These are phyloP conservation scores for Calliopsis andreniformis DNA, from an alignment of 1,140 invertebrate genomes.

Conservation along the genomic window DNA sequence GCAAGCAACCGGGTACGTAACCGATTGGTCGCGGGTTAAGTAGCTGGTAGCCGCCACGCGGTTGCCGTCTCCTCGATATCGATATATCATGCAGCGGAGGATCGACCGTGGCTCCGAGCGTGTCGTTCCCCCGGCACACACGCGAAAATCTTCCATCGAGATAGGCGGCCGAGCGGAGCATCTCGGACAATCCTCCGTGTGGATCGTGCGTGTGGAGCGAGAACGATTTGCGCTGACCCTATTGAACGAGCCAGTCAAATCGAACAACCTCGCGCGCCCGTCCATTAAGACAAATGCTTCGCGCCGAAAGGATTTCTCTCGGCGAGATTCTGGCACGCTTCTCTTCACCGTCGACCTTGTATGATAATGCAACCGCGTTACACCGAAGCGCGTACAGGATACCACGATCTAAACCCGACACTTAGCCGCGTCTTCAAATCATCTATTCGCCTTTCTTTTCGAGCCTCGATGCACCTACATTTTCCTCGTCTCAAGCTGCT, in stretches of 20 bases:
- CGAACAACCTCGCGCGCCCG: not conserved
- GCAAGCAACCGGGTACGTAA: conserved; percentile 39
- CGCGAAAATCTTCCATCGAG: not conserved
- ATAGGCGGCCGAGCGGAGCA: not conserved
- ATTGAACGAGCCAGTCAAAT: not conserved
- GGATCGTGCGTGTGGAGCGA: not conserved
- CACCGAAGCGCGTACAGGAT: not conserved
- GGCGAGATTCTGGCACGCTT: not conserved
- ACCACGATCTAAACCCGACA: too few species aligned
- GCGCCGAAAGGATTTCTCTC: conserved; percentile 7
- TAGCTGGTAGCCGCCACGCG: conserved; percentile 31
- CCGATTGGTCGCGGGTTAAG: conserved; percentile 50
- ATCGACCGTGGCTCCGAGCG: not conserved
- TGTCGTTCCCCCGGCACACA: not conserved
- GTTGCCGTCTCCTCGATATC: conserved; percentile 60
- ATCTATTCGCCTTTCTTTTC: too few species aligned
- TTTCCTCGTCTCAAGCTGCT: too few species aligned
- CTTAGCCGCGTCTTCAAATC: too few species aligned
- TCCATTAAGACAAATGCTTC: not conserved
- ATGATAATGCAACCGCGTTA: not conserved
- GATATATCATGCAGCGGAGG: conserved; percentile 61
- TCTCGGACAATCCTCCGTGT: not conserved
- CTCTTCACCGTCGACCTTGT: not conserved
- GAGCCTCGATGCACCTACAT: too few species aligned
- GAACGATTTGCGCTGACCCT: not conserved